Percentiles rank a stretch among this genome's conserved stretches.
phyloP scores from a whole-genome alignment of 2,113 vertebrate species.

The Thymallus thymallus region DNA sequence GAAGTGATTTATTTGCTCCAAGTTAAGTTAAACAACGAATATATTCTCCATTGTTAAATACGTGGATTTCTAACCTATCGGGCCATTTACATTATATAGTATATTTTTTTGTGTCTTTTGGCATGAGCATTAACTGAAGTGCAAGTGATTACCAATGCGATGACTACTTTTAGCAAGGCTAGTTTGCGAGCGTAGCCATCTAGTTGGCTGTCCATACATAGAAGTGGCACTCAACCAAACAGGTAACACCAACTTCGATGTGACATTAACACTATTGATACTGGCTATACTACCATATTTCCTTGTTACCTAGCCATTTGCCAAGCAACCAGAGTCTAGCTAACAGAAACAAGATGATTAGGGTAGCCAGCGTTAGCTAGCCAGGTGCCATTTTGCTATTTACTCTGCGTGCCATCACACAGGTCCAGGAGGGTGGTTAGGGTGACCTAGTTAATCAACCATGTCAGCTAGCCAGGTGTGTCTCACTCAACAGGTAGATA shows the following conservation, averaged over 20 bases:
- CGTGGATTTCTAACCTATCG: background rate
- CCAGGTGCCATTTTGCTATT: background rate
- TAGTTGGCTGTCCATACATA: constrained; percentile 23
- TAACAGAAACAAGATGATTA: background rate
- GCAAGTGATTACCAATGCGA: constrained; percentile 28
- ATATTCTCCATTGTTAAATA: constrained; percentile 35
- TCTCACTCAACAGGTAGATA: background rate
- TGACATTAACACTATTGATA: background rate
- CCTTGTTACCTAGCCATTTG: background rate
- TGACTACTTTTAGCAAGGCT: constrained; percentile 29
- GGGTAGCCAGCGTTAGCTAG: background rate
- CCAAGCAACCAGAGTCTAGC: background rate
- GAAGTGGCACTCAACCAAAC: constrained; percentile 10
- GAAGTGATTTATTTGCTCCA: constrained; percentile 35
- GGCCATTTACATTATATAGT: background rate
- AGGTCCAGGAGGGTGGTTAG: too few relatives aligned
- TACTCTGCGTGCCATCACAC: background rate
- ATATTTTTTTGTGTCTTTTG: background rate
- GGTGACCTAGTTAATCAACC: background rate
- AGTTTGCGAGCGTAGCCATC: constrained; percentile 55
- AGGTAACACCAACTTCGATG: constrained; percentile 3
- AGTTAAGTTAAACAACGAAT: background rate
- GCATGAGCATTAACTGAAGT: constrained; percentile 17
- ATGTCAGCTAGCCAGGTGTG: background rate
- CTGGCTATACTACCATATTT: background rate